Conservation (phyloP, 1,140 invertebrate genomes). For the Cryptotermes secundus region DNA sequence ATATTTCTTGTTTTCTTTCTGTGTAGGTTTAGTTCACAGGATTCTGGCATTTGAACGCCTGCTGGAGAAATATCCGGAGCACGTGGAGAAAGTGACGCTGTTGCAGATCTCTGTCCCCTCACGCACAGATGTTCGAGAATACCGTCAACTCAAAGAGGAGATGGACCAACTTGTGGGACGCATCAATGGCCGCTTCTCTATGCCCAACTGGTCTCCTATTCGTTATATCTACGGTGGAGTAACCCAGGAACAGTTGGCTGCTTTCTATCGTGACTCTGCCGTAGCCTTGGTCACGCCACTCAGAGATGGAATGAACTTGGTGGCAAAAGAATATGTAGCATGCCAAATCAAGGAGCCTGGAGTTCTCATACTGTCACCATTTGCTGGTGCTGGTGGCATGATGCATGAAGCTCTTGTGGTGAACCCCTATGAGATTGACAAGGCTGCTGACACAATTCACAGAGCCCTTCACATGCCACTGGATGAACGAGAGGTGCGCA, state of each 20-base stretch:
- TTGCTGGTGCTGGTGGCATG: slow-evolving; percentile 47
- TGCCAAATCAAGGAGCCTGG: slow-evolving; percentile 49
- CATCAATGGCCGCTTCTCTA: slow-evolving; percentile 49
- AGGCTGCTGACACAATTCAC: slow-evolving; percentile 48
- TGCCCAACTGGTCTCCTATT: slow-evolving; percentile 51
- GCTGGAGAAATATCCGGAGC: slow-evolving; percentile 48
- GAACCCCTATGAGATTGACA: slow-evolving; percentile 51
- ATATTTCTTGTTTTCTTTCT: background rate
- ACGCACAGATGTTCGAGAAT: slow-evolving; percentile 50
- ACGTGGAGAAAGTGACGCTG: slow-evolving; percentile 44
- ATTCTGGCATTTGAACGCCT: slow-evolving; percentile 49
- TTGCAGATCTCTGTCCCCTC: slow-evolving; percentile 49
- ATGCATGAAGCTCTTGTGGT: slow-evolving; percentile 49
- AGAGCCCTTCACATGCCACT: slow-evolving; percentile 47
- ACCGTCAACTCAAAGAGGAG: slow-evolving; percentile 50
- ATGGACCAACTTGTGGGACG: slow-evolving; percentile 49
- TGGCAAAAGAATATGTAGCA: slow-evolving; percentile 53
- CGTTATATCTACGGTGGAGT: slow-evolving; percentile 51
- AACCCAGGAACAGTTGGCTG: slow-evolving; percentile 47
- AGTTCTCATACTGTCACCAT: slow-evolving; percentile 49
- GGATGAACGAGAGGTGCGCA: slow-evolving; percentile 45
- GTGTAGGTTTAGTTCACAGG: slow-evolving; percentile 45
- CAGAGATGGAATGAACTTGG: slow-evolving; percentile 53
- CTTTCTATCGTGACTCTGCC: slow-evolving; percentile 48
- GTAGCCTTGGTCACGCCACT: slow-evolving; percentile 51